Conservation (phyloP, 2,113 vertebrate genomes). For the Chamaea fasciata region DNA sequence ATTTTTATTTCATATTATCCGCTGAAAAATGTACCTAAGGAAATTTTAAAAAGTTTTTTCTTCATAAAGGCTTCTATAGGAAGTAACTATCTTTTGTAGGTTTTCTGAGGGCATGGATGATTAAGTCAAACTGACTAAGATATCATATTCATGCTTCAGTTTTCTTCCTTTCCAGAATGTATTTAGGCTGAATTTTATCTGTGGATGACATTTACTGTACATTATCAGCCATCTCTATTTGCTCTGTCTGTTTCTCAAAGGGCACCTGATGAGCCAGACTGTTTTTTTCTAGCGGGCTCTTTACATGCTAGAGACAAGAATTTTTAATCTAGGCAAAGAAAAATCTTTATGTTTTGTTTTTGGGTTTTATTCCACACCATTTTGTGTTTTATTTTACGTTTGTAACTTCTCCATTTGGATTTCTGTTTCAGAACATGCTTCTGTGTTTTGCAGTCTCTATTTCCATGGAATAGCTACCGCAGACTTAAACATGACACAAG, state of each 20-base stretch:
- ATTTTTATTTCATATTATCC: background rate
- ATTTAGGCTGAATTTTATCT: background rate
- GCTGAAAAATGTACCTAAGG: background rate
- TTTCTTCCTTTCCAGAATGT: background rate
- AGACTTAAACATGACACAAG: background rate
- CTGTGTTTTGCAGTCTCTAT: background rate
- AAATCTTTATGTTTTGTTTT: background rate
- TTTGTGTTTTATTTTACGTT: background rate
- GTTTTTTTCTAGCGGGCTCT: background rate
- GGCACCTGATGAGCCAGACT: background rate
- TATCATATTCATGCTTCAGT: background rate
- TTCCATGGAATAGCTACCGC: background rate
- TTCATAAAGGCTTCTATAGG: background rate
- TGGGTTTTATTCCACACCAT: background rate
- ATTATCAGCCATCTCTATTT: constrained; percentile 43
- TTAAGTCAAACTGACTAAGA: background rate
- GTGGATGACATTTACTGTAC: background rate
- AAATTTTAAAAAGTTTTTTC: background rate
- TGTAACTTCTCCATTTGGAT: background rate
- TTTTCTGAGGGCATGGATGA: background rate
- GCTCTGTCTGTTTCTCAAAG: constrained; percentile 49
- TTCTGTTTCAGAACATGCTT: background rate
- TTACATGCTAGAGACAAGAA: constrained; percentile 24
- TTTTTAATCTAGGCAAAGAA: background rate
- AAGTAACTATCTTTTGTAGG: background rate